Evolutionary conservation across 2,888 invertebrate species (phyloP).

Genomic region (Suillia variegata): DNA sequence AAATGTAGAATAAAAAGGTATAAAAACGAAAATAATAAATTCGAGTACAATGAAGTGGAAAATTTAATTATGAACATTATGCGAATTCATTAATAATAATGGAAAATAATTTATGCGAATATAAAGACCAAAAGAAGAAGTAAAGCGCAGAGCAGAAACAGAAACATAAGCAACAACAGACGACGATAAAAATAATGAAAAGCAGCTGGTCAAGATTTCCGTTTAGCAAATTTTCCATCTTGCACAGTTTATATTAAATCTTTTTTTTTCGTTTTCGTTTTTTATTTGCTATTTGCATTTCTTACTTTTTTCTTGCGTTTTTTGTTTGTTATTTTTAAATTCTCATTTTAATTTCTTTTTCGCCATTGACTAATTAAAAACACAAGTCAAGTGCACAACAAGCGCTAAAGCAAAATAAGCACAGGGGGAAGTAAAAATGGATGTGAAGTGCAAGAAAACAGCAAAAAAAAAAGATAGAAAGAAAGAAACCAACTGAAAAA

Average conservation of each 20-base stretch:
- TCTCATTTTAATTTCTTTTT: not conserved
- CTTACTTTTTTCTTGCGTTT: constrained; percentile 6
- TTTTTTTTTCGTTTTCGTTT: too few relatives aligned
- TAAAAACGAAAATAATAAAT: not conserved
- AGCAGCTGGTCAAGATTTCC: not conserved
- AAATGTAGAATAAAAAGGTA: not conserved
- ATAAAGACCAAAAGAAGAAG: not conserved
- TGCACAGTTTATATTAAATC: too few relatives aligned
- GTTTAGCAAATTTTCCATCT: not conserved
- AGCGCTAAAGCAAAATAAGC: too few relatives aligned
- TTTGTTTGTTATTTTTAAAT: constrained; percentile 7
- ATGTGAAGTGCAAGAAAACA: constrained; percentile 6
- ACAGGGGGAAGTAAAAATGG: too few relatives aligned
- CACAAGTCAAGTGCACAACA: constrained; percentile 16
- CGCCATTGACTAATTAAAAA: constrained; percentile 27
- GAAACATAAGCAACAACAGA: not conserved
- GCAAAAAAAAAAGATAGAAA: constrained; percentile 21
- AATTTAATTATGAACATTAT: constrained; percentile 3
- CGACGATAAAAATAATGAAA: not conserved
- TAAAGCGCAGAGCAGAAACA: too few relatives aligned
- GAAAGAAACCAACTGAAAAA: too few relatives aligned
- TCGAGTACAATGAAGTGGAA: constrained; percentile 2
- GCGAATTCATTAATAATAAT: constrained; percentile 2
- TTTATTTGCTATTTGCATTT: not conserved
- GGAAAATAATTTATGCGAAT: constrained; percentile 3